Percentiles rank a stretch among this genome's conserved stretches.
Conservation (phyloP, 2,113 vertebrate species). For the Tauraco erythrolophus region DNA sequence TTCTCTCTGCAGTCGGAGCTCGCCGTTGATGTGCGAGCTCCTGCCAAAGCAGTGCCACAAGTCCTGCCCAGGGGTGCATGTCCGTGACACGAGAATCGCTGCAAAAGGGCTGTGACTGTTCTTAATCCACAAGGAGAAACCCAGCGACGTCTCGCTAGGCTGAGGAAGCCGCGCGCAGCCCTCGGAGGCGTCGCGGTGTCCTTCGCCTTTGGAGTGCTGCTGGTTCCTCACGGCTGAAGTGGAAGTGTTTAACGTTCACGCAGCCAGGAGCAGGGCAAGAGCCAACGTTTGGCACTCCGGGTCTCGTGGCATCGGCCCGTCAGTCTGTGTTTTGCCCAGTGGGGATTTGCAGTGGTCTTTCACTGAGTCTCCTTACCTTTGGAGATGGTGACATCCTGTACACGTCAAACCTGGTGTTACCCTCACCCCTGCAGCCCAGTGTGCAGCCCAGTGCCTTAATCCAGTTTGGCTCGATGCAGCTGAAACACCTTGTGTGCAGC, state of each 20-base stretch:
- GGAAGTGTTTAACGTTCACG: background rate
- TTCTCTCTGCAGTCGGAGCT: no score
- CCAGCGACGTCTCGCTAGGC: background rate
- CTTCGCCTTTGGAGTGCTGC: background rate
- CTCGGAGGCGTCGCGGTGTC: background rate
- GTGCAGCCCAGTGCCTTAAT: background rate
- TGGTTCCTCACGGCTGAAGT: background rate
- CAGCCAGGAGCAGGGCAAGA: no score
- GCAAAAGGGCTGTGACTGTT: background rate
- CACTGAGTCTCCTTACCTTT: no score
- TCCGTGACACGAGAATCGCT: background rate
- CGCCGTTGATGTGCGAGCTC: no score
- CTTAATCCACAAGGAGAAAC: background rate
- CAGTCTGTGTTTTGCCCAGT: background rate
- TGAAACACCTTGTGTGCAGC: background rate
- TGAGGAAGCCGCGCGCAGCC: background rate
- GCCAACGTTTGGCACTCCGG: background rate
- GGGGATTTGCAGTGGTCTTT: background rate
- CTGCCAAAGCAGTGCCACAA: background rate
- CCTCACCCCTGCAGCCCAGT: background rate
- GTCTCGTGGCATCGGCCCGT: background rate
- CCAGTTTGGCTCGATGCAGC: background rate
- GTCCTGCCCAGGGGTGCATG: background rate
- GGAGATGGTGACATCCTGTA: background rate
- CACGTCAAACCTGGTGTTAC: background rate